Evolutionary conservation across 30 jellyfish, hydroid and myxozoan genomes (phyloP).

Genomic region (Rhopilema esculentum): DNA sequence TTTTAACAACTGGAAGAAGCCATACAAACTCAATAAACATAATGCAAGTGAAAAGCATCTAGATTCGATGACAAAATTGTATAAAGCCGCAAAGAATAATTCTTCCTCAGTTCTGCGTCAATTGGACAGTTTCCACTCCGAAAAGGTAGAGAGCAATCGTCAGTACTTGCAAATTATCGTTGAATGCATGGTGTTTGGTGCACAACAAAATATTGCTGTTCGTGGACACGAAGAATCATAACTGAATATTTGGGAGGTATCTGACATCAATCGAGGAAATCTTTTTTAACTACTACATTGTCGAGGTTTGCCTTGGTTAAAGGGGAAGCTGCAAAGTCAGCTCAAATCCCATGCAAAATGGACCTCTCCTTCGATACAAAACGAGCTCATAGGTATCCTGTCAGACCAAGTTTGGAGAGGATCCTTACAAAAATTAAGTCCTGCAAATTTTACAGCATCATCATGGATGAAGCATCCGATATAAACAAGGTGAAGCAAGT

Average conservation of each 20-base stretch:
- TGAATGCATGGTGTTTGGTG: conserved; percentile 38
- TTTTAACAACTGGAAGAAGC: neutral
- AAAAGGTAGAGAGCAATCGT: conserved; percentile 25
- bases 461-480: conserved; percentile 47
- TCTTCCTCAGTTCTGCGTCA: conserved; percentile 26
- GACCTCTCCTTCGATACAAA: conserved; percentile 58
- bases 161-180: conserved; percentile 25
- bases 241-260: conserved; percentile 17
- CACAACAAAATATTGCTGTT: conserved; percentile 49
- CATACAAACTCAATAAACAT: neutral
- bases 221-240: conserved; percentile 40
- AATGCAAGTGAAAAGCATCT: neutral
- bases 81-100: neutral
- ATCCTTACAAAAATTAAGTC: conserved; percentile 25
- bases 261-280: conserved; percentile 58
- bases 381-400: conserved; percentile 46
- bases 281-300: conserved; percentile 40
- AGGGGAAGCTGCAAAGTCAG: conserved; percentile 47
- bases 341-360: conserved; percentile 54
- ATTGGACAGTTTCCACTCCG: conserved; percentile 48
- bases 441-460: neutral
- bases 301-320: conserved; percentile 45
- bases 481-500: conserved; percentile 56
- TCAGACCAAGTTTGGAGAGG: conserved; percentile 22
- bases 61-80: neutral